phyloP scores from a whole-genome alignment of 2,888 invertebrate genomes.

The Carcina quercana region DNA sequence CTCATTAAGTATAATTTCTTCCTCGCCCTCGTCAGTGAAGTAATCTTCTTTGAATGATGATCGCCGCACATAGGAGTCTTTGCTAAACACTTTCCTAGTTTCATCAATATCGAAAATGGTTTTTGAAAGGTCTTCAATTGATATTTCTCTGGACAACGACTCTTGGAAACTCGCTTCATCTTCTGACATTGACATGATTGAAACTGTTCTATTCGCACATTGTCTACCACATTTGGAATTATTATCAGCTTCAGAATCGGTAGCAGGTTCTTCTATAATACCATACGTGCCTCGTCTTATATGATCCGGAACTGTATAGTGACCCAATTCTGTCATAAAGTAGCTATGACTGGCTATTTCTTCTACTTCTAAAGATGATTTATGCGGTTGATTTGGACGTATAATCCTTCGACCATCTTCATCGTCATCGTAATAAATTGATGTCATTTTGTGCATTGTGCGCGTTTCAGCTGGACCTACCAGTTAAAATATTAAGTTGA shows the following conservation, averaged over 20 bases:
- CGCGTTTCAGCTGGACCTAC: constrained; percentile 80
- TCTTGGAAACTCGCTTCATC: constrained; percentile 75
- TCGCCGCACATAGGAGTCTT: constrained; percentile 62
- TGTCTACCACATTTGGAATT: constrained; percentile 44
- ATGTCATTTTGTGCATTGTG: constrained; percentile 78
- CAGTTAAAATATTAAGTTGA: constrained; percentile 66
- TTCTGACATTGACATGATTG: constrained; percentile 79
- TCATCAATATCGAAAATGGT: constrained; percentile 69
- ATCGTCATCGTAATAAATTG: constrained; percentile 74
- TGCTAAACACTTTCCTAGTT: constrained; percentile 61
- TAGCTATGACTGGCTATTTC: constrained; percentile 77
- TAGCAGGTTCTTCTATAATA: constrained; percentile 67
- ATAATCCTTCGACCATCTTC: constrained; percentile 47
- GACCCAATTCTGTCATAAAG: constrained; percentile 68
- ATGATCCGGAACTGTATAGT: constrained; percentile 58
- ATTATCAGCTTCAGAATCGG: constrained; percentile 67
- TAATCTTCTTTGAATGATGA: constrained; percentile 69
- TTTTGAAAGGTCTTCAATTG: constrained; percentile 73
- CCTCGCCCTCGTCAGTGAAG: constrained; percentile 52
- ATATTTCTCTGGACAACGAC: constrained; percentile 71
- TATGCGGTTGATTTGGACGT: constrained; percentile 62
- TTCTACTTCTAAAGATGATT: constrained; percentile 73
- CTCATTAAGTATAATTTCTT: constrained; percentile 54
- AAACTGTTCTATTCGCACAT: constrained; percentile 68
- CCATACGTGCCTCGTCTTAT: constrained; percentile 60